Evolutionary conservation across 2,797 vertebrate species (phyloP), one percentile per base, ranked within the genome.

Genomic region (Acropternis orthonyx): DNA sequence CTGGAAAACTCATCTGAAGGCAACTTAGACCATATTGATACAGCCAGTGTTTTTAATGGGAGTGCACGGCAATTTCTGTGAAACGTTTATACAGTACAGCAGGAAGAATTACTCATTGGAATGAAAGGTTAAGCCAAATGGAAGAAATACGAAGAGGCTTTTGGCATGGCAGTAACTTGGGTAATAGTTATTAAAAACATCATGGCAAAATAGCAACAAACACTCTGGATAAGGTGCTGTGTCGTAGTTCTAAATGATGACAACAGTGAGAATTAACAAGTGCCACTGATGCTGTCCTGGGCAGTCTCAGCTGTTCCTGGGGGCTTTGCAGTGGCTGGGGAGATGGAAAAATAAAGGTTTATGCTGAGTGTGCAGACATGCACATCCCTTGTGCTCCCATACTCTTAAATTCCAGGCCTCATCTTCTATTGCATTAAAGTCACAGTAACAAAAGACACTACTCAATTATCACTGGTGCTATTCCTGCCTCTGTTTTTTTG

Each of bases 61-160:
- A 74, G 20, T 8, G 17, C 49, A 65, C 37, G 88, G 93, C 76
- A 58, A 86, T 94, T 95, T 93, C 88, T 93, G 62, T 61, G 61
- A 69, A 46, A 58, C 54, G 49, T 67, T 93, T 74, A 30, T 71
- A 13, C 10, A 20, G 16, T 6, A 5, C 16, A 77, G 30, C 65
- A 81, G 94, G 89, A 95, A 86, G 76, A 95, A 68, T 72, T 94
- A 90, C 62, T 94, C 66, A 75, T 78, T 81, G 56, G 46, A 75
- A 72, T 6, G 19, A 46, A 94, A 83, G 19, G 44, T 80, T 43
- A 61, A 92, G 49, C 58, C 73, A 93, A 55, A 44, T 32, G 39
- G 75, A 93, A 83, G 72, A 88, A 93, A 84, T 44, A 54, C 41
- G 66, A 85, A 83, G 65, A 37, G 92, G 22, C 41, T 30, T 80